Evolutionary conservation across 2,888 invertebrate genomes (phyloP), one percentile per base, ranked within the genome.

Genomic region (Cybosia mesomella): DNA sequence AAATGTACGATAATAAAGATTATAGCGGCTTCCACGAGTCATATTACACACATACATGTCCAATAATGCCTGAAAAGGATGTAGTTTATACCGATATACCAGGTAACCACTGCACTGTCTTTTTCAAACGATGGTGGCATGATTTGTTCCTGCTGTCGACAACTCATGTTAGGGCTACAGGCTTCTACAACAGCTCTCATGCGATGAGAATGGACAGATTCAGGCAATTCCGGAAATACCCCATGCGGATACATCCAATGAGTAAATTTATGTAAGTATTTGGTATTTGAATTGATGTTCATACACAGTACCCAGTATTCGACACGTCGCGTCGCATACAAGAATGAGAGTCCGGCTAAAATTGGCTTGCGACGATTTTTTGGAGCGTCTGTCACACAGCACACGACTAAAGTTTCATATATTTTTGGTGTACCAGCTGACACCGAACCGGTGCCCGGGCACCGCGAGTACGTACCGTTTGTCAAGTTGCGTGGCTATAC

Each of bases 151-250:
- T 77, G 1, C 54, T 77, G 2, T 79, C 79, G 0, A 63, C 71
- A 34, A 67, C 66, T 0, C 49, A 57, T 62, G 68, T 58, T 0
- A 63, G 58, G 28, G 58, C 71, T 2, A 68, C 34, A 28, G 65
- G 62, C 5, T 70, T 77, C 55, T 77, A 70, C 39, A 68, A 59
- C n/a, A 77, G 79, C 61, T 70, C 79, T 18, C 71, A 77, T 57
- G 71, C 76, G 21, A 71, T 76, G 76, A 71, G 70, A 36, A 68
- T 76, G 5, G 79, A 76, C n/a, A 73, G 79, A 34, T 67, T 76
- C 21, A 66, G 70, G 32, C 77, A 77, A 58, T 77, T 58, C 13
- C 64, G 77, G 10, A 79, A 71, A 58, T 79, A 71, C 54, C 69
- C 22, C 10, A 21, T 53, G 24, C 76, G 79, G 10, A 77, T 77